These are phyloP conservation scores for Apamea crenata DNA, from an alignment of 2,888 invertebrate genomes.

Conservation along the genomic window DNA sequence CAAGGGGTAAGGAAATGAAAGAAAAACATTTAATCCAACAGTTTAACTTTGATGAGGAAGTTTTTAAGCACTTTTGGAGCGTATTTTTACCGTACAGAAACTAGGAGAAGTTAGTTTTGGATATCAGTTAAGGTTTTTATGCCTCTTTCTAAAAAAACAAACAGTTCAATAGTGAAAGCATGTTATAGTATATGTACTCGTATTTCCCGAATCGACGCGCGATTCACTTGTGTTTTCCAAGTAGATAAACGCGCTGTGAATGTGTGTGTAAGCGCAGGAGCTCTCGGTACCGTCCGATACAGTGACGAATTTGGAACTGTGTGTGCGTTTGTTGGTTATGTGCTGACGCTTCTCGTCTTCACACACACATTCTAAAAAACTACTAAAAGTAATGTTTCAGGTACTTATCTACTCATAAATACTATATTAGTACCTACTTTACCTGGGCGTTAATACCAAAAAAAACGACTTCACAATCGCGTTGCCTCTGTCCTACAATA, in stretches of 20 bases:
- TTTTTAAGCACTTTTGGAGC: slow-evolving; percentile 9
- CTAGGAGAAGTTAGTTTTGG: background rate
- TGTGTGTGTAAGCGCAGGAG: background rate
- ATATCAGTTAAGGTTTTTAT: background rate
- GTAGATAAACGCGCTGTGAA: background rate
- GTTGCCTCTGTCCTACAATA: background rate
- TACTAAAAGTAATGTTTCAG: background rate
- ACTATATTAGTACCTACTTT: background rate
- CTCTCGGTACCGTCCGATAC: too few species aligned
- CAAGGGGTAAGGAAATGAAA: slow-evolving; percentile 35
- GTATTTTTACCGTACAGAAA: background rate
- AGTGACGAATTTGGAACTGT: too few species aligned
- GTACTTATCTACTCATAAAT: background rate
- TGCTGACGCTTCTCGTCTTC: background rate
- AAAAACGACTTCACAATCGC: background rate
- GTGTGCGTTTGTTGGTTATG: too few species aligned
- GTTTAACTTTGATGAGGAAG: slow-evolving; percentile 18
- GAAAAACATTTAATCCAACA: slow-evolving; percentile 36
- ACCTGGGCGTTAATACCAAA: background rate
- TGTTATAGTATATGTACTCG: background rate
- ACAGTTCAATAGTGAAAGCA: too few species aligned
- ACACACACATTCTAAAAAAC: background rate
- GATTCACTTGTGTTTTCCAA: background rate
- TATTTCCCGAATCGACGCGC: background rate
- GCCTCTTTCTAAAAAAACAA: too few species aligned